Evolutionary conservation across 1,140 invertebrate species (phyloP).

Genomic region (Ostrea denselamellosa): DNA sequence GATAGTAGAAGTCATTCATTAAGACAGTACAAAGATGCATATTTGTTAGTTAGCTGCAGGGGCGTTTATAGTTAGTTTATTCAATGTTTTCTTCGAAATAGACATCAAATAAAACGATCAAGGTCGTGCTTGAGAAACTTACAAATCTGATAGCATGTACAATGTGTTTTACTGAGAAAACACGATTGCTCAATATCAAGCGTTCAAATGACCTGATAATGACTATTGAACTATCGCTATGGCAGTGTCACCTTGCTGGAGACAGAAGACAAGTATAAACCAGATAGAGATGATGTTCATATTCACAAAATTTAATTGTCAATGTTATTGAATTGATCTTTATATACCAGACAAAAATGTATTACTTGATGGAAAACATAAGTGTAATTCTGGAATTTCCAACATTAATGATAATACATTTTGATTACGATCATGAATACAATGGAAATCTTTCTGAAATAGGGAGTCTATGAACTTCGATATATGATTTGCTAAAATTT

Average conservation of each 20-base stretch:
- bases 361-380: neutral
- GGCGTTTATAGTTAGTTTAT: neutral
- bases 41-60: neutral
- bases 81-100: neutral
- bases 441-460: too few relatives aligned
- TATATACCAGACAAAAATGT: neutral
- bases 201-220: neutral
- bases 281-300: neutral
- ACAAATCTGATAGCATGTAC: neutral
- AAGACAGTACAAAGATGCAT: neutral
- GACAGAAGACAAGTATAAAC: neutral
- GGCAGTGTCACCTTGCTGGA: neutral
- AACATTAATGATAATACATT: neutral
- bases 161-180: neutral
- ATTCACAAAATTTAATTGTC: neutral
- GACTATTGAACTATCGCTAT: neutral
- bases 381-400: neutral
- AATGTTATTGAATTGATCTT: neutral
- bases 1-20: neutral
- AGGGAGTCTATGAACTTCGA: too few relatives aligned
- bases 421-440: too few relatives aligned
- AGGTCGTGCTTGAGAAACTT: neutral
- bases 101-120: conserved; percentile 13
- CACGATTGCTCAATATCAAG: neutral
- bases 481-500: too few relatives aligned